Conservation (phyloP, 1,140 invertebrate genomes). For the Orussus abietinus region DNA sequence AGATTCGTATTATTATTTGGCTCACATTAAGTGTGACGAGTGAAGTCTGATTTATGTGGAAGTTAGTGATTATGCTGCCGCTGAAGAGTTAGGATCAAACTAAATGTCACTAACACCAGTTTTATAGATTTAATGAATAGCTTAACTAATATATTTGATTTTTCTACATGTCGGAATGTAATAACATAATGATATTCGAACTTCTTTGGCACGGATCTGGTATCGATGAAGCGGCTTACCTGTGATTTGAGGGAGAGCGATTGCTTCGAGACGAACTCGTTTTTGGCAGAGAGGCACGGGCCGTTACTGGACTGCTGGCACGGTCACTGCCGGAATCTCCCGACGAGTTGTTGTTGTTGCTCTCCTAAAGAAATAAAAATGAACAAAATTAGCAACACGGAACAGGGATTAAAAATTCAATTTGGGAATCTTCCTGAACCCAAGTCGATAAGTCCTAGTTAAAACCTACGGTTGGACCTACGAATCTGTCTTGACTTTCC, state of each 20-base stretch:
- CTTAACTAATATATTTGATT: constrained; percentile 1
- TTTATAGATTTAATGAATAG: too few relatives aligned
- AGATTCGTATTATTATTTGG: constrained; percentile 53
- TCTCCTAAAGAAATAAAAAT: constrained; percentile 44
- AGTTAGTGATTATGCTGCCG: too few relatives aligned
- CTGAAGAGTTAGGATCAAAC: too few relatives aligned
- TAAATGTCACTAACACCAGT: too few relatives aligned
- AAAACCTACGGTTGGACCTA: too few relatives aligned
- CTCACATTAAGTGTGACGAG: constrained; percentile 24
- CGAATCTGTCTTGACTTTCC: too few relatives aligned
- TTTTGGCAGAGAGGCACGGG: constrained; percentile 17
- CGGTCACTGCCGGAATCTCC: constrained; percentile 39
- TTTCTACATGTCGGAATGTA: constrained; percentile 10
- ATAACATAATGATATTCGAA: constrained; percentile 14
- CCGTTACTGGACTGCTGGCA: constrained; percentile 25
- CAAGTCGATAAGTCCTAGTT: too few relatives aligned
- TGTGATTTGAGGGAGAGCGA: constrained; percentile 40
- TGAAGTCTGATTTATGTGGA: constrained; percentile 12
- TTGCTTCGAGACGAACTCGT: constrained; percentile 24
- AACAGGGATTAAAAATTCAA: too few relatives aligned
- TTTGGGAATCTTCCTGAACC: too few relatives aligned
- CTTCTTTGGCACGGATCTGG: background rate
- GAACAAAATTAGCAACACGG: too few relatives aligned
- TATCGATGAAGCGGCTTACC: constrained; percentile 40
- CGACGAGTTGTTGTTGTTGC: constrained; percentile 50